These are phyloP conservation scores for Pseudochirops corinnae DNA, from an alignment of 2,797 vertebrate species.

Conservation along the genomic window DNA sequence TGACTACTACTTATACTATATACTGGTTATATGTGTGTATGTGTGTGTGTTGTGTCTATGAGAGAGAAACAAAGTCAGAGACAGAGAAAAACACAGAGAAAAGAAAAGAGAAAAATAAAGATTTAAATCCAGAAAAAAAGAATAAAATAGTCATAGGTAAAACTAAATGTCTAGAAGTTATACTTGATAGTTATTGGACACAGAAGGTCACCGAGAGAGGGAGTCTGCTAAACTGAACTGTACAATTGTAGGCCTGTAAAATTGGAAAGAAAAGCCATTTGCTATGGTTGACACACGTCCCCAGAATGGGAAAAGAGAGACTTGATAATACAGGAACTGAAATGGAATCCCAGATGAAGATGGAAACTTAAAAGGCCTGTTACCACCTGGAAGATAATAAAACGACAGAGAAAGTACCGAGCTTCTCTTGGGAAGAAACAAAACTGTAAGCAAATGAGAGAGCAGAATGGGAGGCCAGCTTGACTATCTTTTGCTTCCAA, in stretches of 20 bases:
- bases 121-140: constrained; percentile 48
- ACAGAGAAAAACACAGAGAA: not conserved
- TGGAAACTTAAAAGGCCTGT: constrained; percentile 64
- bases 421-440: constrained; percentile 67
- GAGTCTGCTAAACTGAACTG: constrained; percentile 51
- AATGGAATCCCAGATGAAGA: constrained; percentile 67
- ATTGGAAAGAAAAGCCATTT: constrained; percentile 63
- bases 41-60: not conserved
- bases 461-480: constrained; percentile 38
- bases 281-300: constrained; percentile 38
- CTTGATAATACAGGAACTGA: constrained; percentile 55
- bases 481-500: not conserved
- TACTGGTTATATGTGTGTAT: not conserved
- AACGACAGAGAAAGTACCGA: constrained; percentile 37
- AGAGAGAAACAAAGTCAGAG: not conserved
- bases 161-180: constrained; percentile 54
- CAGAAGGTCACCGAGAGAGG: constrained; percentile 57
- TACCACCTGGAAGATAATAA: constrained; percentile 58
- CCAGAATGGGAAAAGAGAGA: constrained; percentile 58
- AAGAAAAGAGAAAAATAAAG: not conserved
- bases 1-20: not conserved
- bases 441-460: constrained; percentile 29
- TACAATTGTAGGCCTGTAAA: constrained; percentile 67
- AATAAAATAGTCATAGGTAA: constrained; percentile 40
- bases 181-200: constrained; percentile 52